Base-by-base conservation (phyloP, 1,140 invertebrate genomes). In the Coptotermes formosanus region DNA sequence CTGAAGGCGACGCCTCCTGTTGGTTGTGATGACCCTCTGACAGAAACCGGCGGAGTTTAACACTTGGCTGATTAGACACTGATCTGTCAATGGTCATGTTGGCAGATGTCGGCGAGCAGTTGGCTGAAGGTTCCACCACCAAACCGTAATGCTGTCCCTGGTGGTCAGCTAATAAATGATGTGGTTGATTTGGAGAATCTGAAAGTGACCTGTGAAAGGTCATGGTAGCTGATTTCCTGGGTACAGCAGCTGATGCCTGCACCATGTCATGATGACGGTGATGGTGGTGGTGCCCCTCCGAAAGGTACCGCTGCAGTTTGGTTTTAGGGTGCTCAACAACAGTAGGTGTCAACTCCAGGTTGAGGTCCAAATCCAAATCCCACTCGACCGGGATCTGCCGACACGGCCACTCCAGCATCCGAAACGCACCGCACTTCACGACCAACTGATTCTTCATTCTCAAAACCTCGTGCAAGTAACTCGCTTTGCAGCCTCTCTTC, bases 221-320 rank as follows among this genome's bases (percentile, higher is more conserved):
- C 84, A 87, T 85, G 85, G 87, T 87, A 85, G 87, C 85, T 7
- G 87, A 87, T 55, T 82, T 81, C 30, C 85, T 85, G 14, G 87
- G 87, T 14, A 85, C 84, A 83, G 83, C 75, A 14, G 83, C 64
- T 25, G 87, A 75, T 25, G 84, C 0, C 48, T 25, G 19, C 21
- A 44, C 38, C 83, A 55, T 30, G 16, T n/a, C 32, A 32, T 83
- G 23, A 44, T 82, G 32, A 25, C 43, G 32, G 83, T 59, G 48
- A 45, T 84, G 55, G 48, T 86, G 59, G 48, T 87, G 87, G 82
- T 87, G 87, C 4, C 87, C 87, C 85, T 87, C 87, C 75, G 87
- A 87, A 44, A 87, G 48, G 85, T 87, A 87, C 23, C 87, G 85
- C 32, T 87, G 87, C 85, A 87, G 84, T 75, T 87, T 87, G 84